phyloP scores from a whole-genome alignment of 2,113 vertebrate genomes.

The Camelus dromedarius region DNA sequence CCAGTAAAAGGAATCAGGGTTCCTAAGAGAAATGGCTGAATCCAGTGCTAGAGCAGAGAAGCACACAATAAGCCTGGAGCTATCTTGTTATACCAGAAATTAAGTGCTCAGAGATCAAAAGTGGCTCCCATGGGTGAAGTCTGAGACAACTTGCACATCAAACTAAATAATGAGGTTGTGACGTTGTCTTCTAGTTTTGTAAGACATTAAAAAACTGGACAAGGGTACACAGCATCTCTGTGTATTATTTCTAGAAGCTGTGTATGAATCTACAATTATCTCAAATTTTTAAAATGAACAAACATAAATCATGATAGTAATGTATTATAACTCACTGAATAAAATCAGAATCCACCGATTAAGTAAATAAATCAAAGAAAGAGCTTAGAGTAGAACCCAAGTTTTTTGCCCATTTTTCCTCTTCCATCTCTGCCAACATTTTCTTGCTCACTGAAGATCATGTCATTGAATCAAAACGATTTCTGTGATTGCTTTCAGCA shows the following conservation, averaged over 20 bases:
- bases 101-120: slow-evolving; percentile 27
- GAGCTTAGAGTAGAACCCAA: not conserved
- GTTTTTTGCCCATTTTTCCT: not conserved
- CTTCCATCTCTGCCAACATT: not conserved
- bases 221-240: not conserved
- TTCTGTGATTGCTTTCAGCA: not conserved
- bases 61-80: not conserved
- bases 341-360: not conserved
- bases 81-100: slow-evolving; percentile 16
- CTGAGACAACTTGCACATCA: not conserved
- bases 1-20: slow-evolving; percentile 3
- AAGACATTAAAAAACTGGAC: not conserved
- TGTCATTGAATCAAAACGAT: not conserved
- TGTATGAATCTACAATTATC: not conserved
- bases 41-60: not conserved
- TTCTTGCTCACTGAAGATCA: not conserved
- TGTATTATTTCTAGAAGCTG: not conserved
- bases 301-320: not conserved
- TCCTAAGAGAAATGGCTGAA: not conserved
- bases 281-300: not conserved
- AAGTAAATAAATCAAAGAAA: not conserved
- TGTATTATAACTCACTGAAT: not conserved
- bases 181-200: not conserved
- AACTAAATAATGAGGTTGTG: not conserved
- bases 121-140: not conserved